Conservation (phyloP, 2,797 vertebrate genomes). For the Babyrousa celebensis region DNA sequence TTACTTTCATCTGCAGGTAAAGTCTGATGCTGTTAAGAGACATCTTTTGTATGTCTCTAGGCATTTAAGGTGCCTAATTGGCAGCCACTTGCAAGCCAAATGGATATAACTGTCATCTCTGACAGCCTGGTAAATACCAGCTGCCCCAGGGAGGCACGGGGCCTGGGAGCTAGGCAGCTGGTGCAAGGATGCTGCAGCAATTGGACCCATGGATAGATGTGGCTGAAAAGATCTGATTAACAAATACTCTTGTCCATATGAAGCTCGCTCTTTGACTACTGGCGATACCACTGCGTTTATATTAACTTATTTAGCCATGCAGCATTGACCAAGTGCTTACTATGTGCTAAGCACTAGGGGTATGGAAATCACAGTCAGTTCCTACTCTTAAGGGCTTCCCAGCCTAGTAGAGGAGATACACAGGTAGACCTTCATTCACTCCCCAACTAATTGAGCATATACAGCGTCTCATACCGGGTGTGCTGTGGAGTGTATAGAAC, state of each 20-base stretch:
- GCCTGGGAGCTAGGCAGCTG: not conserved
- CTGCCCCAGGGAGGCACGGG: not conserved
- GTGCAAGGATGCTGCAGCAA: not conserved
- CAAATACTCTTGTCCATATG: not conserved
- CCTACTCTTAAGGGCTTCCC: not conserved
- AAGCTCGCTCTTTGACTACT: conserved; percentile 19
- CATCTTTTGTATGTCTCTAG: conserved; percentile 56
- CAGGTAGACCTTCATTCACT: not conserved
- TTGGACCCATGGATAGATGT: not conserved
- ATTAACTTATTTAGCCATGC: conserved; percentile 5
- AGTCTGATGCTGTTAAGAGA: conserved; percentile 62
- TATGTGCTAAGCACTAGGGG: not conserved
- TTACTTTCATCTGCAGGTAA: conserved; percentile 67
- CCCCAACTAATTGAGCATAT: not conserved
- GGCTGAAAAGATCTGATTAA: conserved; percentile 5
- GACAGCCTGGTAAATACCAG: not conserved
- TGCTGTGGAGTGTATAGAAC: not conserved
- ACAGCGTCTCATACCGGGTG: not conserved
- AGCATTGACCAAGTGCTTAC: not conserved
- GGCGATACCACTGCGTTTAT: not conserved
- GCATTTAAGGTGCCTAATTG: conserved; percentile 15
- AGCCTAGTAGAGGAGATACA: not conserved
- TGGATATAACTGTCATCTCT: not conserved
- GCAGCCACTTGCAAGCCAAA: conserved; percentile 51
- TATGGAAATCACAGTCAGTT: conserved; percentile 34